These are phyloP conservation scores for Epicampocera succincta DNA, from an alignment of 2,888 invertebrate species.

Conservation along the genomic window DNA sequence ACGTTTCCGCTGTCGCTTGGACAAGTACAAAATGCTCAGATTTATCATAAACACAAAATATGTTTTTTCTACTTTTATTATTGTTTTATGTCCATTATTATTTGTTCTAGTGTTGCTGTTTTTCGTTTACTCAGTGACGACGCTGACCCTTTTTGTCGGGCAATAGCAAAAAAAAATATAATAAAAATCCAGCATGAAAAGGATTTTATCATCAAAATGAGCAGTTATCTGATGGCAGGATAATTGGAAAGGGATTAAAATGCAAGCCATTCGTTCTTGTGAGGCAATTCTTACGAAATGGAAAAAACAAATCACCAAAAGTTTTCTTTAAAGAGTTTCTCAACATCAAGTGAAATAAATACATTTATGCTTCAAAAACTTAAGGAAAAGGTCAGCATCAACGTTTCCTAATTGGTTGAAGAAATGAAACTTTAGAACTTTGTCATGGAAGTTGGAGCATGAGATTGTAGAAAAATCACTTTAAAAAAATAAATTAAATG, in stretches of 20 bases:
- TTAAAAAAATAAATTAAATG: too few relatives aligned
- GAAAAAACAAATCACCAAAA: too few relatives aligned
- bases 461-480: too few relatives aligned
- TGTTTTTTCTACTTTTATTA: constrained; percentile 8
- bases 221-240: constrained; percentile 7
- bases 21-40: constrained; percentile 50
- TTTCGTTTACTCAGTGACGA: not conserved
- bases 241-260: constrained; percentile 42
- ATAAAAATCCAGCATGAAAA: too few relatives aligned
- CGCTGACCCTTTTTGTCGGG: constrained; percentile 18
- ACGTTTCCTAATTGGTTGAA: too few relatives aligned
- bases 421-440: too few relatives aligned
- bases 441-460: too few relatives aligned
- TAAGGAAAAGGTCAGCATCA: too few relatives aligned
- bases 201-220: constrained; percentile 36
- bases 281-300: too few relatives aligned
- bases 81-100: constrained; percentile 41
- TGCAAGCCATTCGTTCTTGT: not conserved
- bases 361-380: too few relatives aligned
- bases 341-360: too few relatives aligned
- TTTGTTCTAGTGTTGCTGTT: constrained; percentile 7
- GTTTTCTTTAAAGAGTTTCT: too few relatives aligned
- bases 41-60: constrained; percentile 48
- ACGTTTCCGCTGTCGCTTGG: constrained; percentile 34
- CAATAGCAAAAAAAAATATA: not conserved